A percentile compares a stretch with the other conserved stretches of the same genome.
Conservation (phyloP, 1,140 invertebrate genomes). For the Drosophila guanche region DNA sequence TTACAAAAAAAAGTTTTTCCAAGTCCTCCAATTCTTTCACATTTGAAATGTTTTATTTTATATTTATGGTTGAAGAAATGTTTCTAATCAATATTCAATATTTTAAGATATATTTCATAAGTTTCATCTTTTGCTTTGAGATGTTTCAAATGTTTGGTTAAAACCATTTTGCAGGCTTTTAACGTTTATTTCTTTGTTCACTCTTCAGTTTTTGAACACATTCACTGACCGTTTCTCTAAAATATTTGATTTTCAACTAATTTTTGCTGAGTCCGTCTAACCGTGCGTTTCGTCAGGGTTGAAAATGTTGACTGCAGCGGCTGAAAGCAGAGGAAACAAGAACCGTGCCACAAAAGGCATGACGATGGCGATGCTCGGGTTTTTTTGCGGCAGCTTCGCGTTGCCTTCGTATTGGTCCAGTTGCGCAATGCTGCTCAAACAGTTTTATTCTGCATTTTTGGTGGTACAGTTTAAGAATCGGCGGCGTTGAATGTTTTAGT, state of each 20-base stretch:
- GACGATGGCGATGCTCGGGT: slow-evolving; percentile 17
- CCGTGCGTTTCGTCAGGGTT: slow-evolving; percentile 64
- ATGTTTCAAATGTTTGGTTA: neutral
- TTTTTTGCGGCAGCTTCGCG: slow-evolving; percentile 13
- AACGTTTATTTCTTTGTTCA: too few relatives aligned
- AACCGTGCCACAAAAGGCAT: slow-evolving; percentile 27
- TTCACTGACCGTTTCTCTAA: slow-evolving; percentile 12
- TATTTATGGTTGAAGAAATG: too few relatives aligned
- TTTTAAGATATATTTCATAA: too few relatives aligned
- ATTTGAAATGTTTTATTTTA: too few relatives aligned
- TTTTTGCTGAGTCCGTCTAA: slow-evolving; percentile 45
- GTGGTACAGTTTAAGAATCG: neutral
- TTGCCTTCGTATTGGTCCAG: slow-evolving; percentile 51
- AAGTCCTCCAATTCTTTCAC: too few relatives aligned
- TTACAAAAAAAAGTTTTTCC: too few relatives aligned
- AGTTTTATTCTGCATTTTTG: slow-evolving; percentile 21
- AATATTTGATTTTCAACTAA: slow-evolving; percentile 14
- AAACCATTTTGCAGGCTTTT: neutral
- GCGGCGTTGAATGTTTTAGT: neutral
- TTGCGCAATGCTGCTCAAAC: slow-evolving; percentile 20
- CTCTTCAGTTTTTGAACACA: slow-evolving; percentile 31
- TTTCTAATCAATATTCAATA: too few relatives aligned
- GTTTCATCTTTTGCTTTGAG: too few relatives aligned
- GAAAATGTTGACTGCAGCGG: slow-evolving; percentile 65
- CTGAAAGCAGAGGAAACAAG: slow-evolving; percentile 21